phyloP scores from a whole-genome alignment of 2,888 invertebrate genomes.

The Timema cristinae region DNA sequence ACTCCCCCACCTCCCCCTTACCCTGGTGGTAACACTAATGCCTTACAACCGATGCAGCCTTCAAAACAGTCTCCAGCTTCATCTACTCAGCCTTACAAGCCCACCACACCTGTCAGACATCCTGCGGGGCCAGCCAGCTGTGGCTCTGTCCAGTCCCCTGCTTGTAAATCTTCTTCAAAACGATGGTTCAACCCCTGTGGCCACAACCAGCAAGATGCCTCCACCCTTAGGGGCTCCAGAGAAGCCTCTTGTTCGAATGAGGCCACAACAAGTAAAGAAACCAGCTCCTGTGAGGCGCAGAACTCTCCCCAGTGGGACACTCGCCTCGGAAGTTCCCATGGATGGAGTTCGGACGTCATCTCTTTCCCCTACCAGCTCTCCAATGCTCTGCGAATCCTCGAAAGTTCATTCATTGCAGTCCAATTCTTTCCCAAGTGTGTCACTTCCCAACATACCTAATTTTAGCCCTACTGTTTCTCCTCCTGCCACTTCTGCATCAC shows the following conservation, averaged over 20 bases:
- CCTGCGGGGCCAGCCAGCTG: conserved; percentile 38
- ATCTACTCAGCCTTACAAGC: conserved; percentile 24
- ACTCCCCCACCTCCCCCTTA: conserved; percentile 46
- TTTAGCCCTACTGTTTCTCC: conserved; percentile 24
- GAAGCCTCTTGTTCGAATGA: conserved; percentile 12
- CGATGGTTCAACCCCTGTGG: conserved; percentile 51
- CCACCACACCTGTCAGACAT: neutral
- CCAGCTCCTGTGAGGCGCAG: conserved; percentile 36
- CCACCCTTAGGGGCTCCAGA: conserved; percentile 27
- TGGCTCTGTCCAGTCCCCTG: conserved; percentile 81
- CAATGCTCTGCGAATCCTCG: conserved; percentile 25
- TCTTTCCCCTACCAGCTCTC: conserved; percentile 14
- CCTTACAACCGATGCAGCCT: conserved; percentile 32
- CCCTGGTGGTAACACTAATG: conserved; percentile 36
- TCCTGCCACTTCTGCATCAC: neutral
- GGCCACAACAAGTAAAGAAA: conserved; percentile 40
- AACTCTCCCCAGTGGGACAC: too few species aligned
- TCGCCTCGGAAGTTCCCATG: neutral
- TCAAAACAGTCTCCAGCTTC: conserved; percentile 39
- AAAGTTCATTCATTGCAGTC: conserved; percentile 18
- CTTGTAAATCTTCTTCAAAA: conserved; percentile 89
- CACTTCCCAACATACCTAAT: conserved; percentile 25
- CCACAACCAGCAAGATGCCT: conserved; percentile 28
- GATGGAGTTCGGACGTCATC: conserved; percentile 20
- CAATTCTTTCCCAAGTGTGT: conserved; percentile 1